Percentiles rank a stretch among this genome's conserved stretches.
phyloP scores from a whole-genome alignment of 2,797 vertebrate species.

The Sebastes flavidus region DNA sequence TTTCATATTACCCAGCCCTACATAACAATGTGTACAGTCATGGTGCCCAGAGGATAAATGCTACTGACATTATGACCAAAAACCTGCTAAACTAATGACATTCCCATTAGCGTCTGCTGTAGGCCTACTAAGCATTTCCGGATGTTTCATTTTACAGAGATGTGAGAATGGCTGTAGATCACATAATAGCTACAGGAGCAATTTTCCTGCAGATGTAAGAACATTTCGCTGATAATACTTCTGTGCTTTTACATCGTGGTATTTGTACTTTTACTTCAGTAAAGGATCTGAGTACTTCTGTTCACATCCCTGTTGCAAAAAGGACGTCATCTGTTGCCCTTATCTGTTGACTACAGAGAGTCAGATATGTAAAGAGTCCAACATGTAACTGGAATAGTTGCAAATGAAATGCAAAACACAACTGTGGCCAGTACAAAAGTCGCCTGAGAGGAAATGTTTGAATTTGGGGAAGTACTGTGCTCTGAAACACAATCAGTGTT shows the following conservation, averaged over 20 bases:
- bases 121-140: not conserved
- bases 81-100: not conserved
- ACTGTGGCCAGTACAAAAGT: not conserved
- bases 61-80: not conserved
- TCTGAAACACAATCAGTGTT: not conserved
- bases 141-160: not conserved
- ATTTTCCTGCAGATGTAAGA: not conserved
- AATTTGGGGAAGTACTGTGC: not conserved
- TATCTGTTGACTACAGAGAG: constrained; percentile 30
- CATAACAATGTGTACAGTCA: too few relatives aligned
- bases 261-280: not conserved
- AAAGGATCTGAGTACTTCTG: not conserved
- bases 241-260: not conserved
- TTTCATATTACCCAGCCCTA: too few relatives aligned
- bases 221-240: not conserved
- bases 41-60: not conserved
- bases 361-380: constrained; percentile 43
- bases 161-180: not conserved
- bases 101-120: not conserved
- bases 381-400: constrained; percentile 29
- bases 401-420: constrained; percentile 62
- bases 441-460: not conserved
- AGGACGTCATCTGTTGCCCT: not conserved
- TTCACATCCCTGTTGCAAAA: not conserved
- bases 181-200: not conserved